Evolutionary conservation across 2,113 vertebrate genomes (phyloP).

Genomic region (Physeter macrocephalus): DNA sequence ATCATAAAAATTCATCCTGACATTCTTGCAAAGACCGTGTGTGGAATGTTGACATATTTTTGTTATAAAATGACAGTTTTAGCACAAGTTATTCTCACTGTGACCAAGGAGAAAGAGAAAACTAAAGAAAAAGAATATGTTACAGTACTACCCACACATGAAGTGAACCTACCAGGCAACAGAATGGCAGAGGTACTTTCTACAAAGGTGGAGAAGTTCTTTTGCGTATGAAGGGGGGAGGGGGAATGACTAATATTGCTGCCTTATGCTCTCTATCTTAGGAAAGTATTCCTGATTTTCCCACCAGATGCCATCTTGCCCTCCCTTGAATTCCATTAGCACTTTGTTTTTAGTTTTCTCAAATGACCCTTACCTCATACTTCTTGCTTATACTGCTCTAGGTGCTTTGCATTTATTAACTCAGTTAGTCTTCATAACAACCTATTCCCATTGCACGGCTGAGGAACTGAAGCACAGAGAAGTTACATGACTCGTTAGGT

Average conservation of each 20-base stretch:
- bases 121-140: constrained; percentile 67
- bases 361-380: not conserved
- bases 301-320: not conserved
- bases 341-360: not conserved
- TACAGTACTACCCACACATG: constrained; percentile 23
- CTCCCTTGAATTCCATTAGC: not conserved
- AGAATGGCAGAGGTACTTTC: constrained; percentile 54
- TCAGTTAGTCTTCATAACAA: not conserved
- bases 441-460: not conserved
- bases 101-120: constrained; percentile 72
- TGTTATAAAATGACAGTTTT: constrained; percentile 82
- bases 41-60: constrained; percentile 77
- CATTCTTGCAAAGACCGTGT: constrained; percentile 75
- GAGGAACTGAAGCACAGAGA: not conserved
- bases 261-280: not conserved
- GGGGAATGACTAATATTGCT: not conserved
- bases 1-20: constrained; percentile 78
- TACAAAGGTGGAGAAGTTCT: not conserved
- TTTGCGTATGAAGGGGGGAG: fast-evolving
- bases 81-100: constrained; percentile 78
- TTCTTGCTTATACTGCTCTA: not conserved
- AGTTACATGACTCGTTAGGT: not conserved
- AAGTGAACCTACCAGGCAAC: constrained; percentile 60
- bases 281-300: constrained; percentile 14
- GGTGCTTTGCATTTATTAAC: not conserved